A percentile compares a stretch with the other conserved stretches of the same genome.
Evolutionary conservation across 2,888 invertebrate genomes (phyloP).

Genomic region (Tyria jacobaeae): DNA sequence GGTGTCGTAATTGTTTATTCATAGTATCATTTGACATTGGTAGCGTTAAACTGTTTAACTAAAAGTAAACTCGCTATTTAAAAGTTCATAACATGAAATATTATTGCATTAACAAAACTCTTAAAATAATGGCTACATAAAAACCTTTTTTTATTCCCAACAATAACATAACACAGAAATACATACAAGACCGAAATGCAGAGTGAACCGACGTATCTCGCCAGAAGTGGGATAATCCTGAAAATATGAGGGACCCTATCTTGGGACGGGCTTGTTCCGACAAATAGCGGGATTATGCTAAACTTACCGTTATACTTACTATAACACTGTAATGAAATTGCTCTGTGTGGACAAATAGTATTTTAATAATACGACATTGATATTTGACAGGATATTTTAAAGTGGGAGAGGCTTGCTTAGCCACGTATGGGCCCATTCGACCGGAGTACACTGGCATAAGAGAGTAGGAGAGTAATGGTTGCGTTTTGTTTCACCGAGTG

Average conservation of each 20-base stretch:
- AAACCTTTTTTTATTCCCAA: constrained; percentile 11
- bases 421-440: no score
- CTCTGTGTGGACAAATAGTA: background rate
- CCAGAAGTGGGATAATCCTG: constrained; percentile 54
- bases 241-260: constrained; percentile 60
- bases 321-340: constrained; percentile 1
- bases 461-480: no score
- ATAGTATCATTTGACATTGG: no score
- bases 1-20: no score
- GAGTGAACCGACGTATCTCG: constrained; percentile 50
- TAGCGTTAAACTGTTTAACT: no score
- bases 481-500: no score
- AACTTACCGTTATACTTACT: constrained; percentile 51
- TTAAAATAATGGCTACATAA: background rate
- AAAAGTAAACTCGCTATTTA: no score
- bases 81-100: no score
- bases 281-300: constrained; percentile 70
- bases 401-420: background rate
- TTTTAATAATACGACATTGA: background rate
- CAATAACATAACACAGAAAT: constrained; percentile 32
- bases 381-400: background rate
- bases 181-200: constrained; percentile 47
- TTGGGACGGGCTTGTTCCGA: constrained; percentile 42
- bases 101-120: background rate
- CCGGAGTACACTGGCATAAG: no score